phyloP scores from a whole-genome alignment of 2,888 invertebrate species.

The Drosophila fungiperda region DNA sequence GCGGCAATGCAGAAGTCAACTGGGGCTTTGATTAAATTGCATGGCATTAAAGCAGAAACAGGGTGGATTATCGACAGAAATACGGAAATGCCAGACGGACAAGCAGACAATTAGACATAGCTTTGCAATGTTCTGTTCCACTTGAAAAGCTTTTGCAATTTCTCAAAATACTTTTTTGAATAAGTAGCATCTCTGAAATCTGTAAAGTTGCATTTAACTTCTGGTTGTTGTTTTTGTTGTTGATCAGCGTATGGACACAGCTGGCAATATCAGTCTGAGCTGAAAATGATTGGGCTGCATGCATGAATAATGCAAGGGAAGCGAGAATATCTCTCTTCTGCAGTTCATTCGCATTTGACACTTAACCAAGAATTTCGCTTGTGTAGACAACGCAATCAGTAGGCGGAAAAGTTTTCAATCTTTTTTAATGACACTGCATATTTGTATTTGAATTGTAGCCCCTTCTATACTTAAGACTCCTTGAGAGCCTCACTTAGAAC shows the following conservation, averaged over 20 bases:
- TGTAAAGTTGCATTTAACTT: conserved; percentile 4
- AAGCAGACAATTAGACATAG: neutral
- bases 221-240: neutral
- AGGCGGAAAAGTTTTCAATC: conserved; percentile 14
- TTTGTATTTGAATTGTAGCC: conserved; percentile 9
- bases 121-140: neutral
- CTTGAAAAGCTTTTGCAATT: conserved; percentile 21
- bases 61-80: conserved; percentile 7
- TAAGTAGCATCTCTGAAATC: neutral
- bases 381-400: conserved; percentile 1
- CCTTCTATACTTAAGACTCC: neutral
- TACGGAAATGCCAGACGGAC: neutral
- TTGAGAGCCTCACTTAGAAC: conserved; percentile 11
- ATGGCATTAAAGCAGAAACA: neutral
- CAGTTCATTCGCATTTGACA: conserved; percentile 71
- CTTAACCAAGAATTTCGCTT: conserved; percentile 43
- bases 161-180: conserved; percentile 14
- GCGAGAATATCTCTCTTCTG: conserved; percentile 21
- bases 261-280: conserved; percentile 35
- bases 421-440: conserved; percentile 11
- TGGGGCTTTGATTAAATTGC: conserved; percentile 5
- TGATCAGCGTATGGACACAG: conserved; percentile 28
- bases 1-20: conserved; percentile 5
- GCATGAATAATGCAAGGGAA: conserved; percentile 10
- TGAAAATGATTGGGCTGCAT: conserved; percentile 51